Evolutionary conservation across 2,113 vertebrate genomes (phyloP).

Genomic region (Bubo bubo): DNA sequence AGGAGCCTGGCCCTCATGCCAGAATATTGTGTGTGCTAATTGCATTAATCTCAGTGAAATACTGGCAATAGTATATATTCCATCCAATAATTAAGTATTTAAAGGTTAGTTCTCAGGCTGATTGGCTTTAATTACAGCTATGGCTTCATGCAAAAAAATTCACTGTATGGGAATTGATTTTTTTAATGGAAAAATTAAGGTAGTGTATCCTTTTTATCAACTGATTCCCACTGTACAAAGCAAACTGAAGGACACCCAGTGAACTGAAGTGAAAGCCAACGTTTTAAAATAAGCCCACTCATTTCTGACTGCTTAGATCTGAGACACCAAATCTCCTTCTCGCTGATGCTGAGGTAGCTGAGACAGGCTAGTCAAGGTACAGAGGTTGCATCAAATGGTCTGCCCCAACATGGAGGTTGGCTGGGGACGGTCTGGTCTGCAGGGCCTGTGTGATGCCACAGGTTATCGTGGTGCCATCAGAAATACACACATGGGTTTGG

Average conservation of each 20-base stretch:
- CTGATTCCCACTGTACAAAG: not conserved
- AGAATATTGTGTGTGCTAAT: not conserved
- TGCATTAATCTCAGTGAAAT: not conserved
- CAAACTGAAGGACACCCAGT: not conserved
- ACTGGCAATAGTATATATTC: not conserved
- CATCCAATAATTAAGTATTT: not conserved
- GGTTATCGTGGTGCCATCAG: rapidly evolving
- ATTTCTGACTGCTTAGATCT: not conserved
- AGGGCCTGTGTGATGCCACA: rapidly evolving
- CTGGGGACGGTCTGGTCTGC: not conserved
- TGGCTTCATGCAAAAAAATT: not conserved
- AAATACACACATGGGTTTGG: rapidly evolving
- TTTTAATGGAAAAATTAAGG: not conserved
- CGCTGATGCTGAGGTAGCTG: not conserved
- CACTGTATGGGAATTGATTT: not conserved
- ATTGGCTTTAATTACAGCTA: not conserved
- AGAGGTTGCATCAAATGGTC: rapidly evolving
- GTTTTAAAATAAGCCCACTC: not conserved
- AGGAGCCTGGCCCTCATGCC: not conserved
- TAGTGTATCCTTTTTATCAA: not conserved
- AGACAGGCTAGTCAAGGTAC: not conserved
- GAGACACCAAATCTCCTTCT: not conserved
- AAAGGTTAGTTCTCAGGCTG: not conserved
- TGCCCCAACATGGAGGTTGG: rapidly evolving
- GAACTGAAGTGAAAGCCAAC: not conserved